Base-by-base conservation (phyloP, 2,888 invertebrate species). In the Chymomyza fuscimana region DNA sequence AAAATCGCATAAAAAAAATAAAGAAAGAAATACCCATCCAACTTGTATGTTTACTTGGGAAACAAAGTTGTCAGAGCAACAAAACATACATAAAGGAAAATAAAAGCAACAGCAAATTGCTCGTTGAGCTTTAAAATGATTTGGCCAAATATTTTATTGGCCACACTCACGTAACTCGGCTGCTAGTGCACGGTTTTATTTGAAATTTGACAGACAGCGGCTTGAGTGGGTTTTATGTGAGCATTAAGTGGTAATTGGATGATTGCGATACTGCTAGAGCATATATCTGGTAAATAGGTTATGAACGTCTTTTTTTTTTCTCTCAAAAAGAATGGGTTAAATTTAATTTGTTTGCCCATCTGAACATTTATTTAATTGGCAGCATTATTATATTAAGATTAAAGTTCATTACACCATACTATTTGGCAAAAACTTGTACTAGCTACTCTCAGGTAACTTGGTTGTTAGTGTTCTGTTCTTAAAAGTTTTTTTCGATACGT, bases 61-160 rank as follows among this genome's bases (percentile, higher is more conserved):
- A 25, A 58, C 58, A 58, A 25, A 58, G 25, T 25, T 19, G 58
- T 22, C 58, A 22, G 58, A 25, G 58, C 54, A n/a, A 46, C 40
- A 46, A 46, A 46, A 46, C 40, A 46, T 12, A 46, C 40, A 46
- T 46, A 46, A 46, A 12, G 12, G 40, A 46, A 46, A 46, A 46
- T 46, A 46, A 46, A 46, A 46, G 40, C 40, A 54, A 58, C 25
- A 25, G 68, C 78, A 85, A 82, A 74, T 87, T 85, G 82, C 72
- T 80, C 36, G 70, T 63, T 70, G 72, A 69, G 78, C 72, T 81
- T 73, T 72, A 67, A 78, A 78, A 83, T 88, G 86, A 86, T 86
- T 83, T 83, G 72, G 46, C 59, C 69, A 82, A 80, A 81, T 81
- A 69, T 64, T 60, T 64, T 60, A 36, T 60, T 60, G 60, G 60